Percentiles rank a stretch among this genome's conserved stretches.
Conservation (phyloP, 2,888 invertebrate species). For the Hecatera dysodea region DNA sequence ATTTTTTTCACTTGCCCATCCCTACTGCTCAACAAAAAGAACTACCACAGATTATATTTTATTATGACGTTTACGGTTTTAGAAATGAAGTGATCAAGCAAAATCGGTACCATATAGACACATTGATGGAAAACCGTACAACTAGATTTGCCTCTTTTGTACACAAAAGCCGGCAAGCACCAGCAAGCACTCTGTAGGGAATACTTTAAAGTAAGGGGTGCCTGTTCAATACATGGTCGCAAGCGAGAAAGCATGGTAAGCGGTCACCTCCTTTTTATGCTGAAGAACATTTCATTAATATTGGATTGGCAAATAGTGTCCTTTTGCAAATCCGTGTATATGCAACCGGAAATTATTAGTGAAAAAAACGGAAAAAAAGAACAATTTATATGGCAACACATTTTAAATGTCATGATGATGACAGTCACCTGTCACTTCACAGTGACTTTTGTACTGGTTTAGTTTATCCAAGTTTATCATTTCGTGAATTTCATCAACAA, state of each 20-base stretch:
- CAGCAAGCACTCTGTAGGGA: too few relatives aligned
- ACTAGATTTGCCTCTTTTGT: too few relatives aligned
- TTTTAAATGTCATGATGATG: too few relatives aligned
- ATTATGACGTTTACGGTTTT: conserved; percentile 32
- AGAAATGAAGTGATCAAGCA: neutral
- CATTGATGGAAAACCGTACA: too few relatives aligned
- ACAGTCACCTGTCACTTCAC: too few relatives aligned
- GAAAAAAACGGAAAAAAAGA: neutral
- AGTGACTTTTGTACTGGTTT: neutral
- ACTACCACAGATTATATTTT: conserved; percentile 27
- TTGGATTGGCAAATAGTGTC: neutral
- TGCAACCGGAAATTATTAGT: neutral
- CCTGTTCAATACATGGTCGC: too few relatives aligned
- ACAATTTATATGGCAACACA: neutral
- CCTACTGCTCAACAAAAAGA: conserved; percentile 12
- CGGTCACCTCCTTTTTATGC: too few relatives aligned
- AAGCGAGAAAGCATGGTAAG: too few relatives aligned
- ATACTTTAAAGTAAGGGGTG: too few relatives aligned
- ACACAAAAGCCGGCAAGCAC: too few relatives aligned
- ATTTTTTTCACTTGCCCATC: too few relatives aligned
- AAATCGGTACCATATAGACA: neutral
- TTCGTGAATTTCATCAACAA: conserved; percentile 18
- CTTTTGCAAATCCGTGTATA: neutral
- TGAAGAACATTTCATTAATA: too few relatives aligned
- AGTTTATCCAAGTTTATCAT: neutral